A percentile compares a stretch with the other conserved stretches of the same genome.
phyloP scores from a whole-genome alignment of 2,113 vertebrate genomes.

The Equus przewalskii region DNA sequence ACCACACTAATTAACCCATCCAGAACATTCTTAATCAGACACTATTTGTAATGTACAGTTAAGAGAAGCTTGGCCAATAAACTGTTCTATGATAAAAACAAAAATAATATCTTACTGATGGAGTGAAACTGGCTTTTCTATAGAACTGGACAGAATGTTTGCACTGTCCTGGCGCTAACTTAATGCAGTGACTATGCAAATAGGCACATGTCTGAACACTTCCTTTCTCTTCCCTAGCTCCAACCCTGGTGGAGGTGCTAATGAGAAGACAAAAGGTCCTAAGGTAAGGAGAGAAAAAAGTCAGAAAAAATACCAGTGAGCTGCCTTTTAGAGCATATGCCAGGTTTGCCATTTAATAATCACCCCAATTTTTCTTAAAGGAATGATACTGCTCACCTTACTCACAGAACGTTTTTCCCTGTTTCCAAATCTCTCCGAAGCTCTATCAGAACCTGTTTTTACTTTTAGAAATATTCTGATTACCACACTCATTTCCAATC shows the following conservation, averaged over 20 bases:
- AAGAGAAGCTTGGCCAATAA: slow-evolving; percentile 73
- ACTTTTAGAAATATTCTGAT: slow-evolving; percentile 29
- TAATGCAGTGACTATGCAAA: slow-evolving; percentile 56
- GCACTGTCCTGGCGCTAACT: slow-evolving; percentile 26
- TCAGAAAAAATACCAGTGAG: neutral
- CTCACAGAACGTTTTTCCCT: neutral
- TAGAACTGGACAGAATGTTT: slow-evolving; percentile 51
- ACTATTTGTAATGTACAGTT: slow-evolving; percentile 80
- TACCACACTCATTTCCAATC: neutral
- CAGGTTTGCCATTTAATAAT: neutral
- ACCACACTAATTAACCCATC: slow-evolving; percentile 83
- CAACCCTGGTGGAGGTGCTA: slow-evolving; percentile 58
- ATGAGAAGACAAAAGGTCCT: slow-evolving; percentile 58
- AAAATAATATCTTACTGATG: slow-evolving; percentile 60
- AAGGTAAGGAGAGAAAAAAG: neutral
- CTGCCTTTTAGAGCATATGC: neutral
- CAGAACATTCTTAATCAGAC: slow-evolving; percentile 81
- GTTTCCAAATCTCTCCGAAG: neutral
- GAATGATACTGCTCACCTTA: neutral
- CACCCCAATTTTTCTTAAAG: neutral
- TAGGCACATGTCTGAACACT: slow-evolving; percentile 61
- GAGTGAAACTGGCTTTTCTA: slow-evolving; percentile 53
- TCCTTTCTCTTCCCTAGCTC: slow-evolving; percentile 41
- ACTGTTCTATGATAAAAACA: slow-evolving; percentile 52
- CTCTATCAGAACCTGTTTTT: neutral